Conservation (phyloP, 2,888 invertebrate species). For the Drosophila picticornis region DNA sequence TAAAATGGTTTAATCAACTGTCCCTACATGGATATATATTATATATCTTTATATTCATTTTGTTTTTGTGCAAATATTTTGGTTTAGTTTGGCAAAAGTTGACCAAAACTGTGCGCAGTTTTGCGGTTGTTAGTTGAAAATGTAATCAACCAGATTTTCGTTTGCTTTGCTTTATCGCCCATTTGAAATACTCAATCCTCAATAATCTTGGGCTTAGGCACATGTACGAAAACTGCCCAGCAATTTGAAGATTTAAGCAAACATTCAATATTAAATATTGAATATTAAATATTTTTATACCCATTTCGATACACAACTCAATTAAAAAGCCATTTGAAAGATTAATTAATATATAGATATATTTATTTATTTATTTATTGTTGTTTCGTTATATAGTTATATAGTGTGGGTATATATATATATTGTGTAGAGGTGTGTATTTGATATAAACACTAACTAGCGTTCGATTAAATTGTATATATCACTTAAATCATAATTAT, state of each 20-base stretch:
- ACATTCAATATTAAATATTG: not conserved
- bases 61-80: slow-evolving; percentile 53
- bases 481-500: slow-evolving; percentile 75
- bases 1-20: slow-evolving; percentile 73
- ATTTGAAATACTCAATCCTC: slow-evolving; percentile 1
- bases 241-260: not conserved
- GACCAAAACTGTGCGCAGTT: slow-evolving; percentile 32
- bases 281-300: not conserved
- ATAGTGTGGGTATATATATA: slow-evolving; percentile 24
- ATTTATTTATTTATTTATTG: slow-evolving; percentile 35
- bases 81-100: slow-evolving; percentile 42
- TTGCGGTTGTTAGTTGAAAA: slow-evolving; percentile 38
- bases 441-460: slow-evolving; percentile 26
- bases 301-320: slow-evolving; percentile 28
- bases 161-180: not conserved
- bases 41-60: not conserved
- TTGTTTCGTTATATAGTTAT: slow-evolving; percentile 41
- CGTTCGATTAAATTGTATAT: slow-evolving; percentile 36
- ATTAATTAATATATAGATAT: slow-evolving; percentile 55
- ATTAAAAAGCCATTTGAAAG: slow-evolving; percentile 59
- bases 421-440: slow-evolving; percentile 29
- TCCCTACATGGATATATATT: not conserved
- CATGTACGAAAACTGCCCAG: slow-evolving; percentile 51
- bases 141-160: slow-evolving; percentile 38
- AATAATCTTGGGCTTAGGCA: slow-evolving; percentile 1